phyloP scores from a whole-genome alignment of 1,140 invertebrate species.

The Goniozus legneri region DNA sequence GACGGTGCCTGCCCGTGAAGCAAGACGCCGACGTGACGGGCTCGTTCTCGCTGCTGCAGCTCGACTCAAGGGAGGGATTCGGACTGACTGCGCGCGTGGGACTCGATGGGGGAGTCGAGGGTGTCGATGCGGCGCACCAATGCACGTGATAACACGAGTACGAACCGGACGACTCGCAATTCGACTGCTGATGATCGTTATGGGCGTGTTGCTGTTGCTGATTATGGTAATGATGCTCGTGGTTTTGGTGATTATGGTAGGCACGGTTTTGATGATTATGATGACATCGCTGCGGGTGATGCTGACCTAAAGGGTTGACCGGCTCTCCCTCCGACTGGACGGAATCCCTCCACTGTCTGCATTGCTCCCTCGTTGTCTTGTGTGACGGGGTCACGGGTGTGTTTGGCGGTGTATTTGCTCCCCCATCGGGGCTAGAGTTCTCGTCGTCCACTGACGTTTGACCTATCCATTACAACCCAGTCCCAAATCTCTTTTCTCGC shows the following conservation, averaged over 20 bases:
- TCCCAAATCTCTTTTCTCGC: conserved; percentile 48
- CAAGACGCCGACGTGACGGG: too few species aligned
- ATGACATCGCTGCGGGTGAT: conserved; percentile 35
- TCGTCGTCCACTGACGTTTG: conserved; percentile 56
- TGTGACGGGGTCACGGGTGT: conserved; percentile 53
- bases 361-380: conserved; percentile 45
- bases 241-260: conserved; percentile 13
- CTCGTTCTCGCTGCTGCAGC: conserved; percentile 41
- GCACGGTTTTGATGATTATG: conserved; percentile 8
- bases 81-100: conserved; percentile 43
- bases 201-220: conserved; percentile 23
- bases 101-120: conserved; percentile 40
- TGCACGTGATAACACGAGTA: conserved; percentile 49
- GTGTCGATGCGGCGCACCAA: conserved; percentile 45
- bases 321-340: conserved; percentile 37
- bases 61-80: conserved; percentile 39
- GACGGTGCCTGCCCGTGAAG: too few species aligned
- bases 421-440: conserved; percentile 54
- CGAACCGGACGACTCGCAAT: conserved; percentile 40
- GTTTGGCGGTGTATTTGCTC: conserved; percentile 58
- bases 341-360: conserved; percentile 32
- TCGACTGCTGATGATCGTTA: conserved; percentile 19
- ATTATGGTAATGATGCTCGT: conserved; percentile 12
- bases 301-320: conserved; percentile 45
- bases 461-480: conserved; percentile 54